Evolutionary conservation across 2,113 vertebrate genomes (phyloP).

Genomic region (Tragelaphus scriptus): DNA sequence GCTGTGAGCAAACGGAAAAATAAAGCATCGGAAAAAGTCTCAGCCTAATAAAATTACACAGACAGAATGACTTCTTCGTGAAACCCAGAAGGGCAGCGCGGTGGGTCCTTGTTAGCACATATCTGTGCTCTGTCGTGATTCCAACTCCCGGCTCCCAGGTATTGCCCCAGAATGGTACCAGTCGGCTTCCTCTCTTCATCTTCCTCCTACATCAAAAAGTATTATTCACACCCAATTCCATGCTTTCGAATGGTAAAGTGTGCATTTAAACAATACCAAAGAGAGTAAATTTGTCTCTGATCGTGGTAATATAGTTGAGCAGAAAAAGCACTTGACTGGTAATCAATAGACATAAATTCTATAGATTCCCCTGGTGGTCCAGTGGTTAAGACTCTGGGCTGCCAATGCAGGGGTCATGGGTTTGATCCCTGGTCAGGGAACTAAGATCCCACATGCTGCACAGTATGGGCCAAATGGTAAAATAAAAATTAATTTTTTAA

Average conservation of each 20-base stretch:
- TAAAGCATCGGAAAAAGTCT: slow-evolving; percentile 44
- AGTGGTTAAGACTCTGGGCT: background rate
- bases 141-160: slow-evolving; percentile 35
- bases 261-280: background rate
- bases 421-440: background rate
- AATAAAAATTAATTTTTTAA: background rate
- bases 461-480: background rate
- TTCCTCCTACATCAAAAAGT: slow-evolving; percentile 23
- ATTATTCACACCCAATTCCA: slow-evolving; percentile 17
- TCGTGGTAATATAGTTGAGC: background rate
- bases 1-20: slow-evolving; percentile 61
- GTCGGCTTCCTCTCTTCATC: background rate
- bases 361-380: background rate
- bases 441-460: background rate
- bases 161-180: background rate
- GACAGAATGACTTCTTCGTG: slow-evolving; percentile 29
- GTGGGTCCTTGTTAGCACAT: background rate
- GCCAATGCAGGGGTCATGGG: background rate
- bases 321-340: background rate
- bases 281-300: background rate
- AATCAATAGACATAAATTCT: background rate
- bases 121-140: background rate
- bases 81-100: slow-evolving; percentile 38
- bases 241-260: background rate
- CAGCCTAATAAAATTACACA: slow-evolving; percentile 6